Base-by-base conservation (phyloP, 2,888 invertebrate species). In the Pharmacophagus antenor region DNA sequence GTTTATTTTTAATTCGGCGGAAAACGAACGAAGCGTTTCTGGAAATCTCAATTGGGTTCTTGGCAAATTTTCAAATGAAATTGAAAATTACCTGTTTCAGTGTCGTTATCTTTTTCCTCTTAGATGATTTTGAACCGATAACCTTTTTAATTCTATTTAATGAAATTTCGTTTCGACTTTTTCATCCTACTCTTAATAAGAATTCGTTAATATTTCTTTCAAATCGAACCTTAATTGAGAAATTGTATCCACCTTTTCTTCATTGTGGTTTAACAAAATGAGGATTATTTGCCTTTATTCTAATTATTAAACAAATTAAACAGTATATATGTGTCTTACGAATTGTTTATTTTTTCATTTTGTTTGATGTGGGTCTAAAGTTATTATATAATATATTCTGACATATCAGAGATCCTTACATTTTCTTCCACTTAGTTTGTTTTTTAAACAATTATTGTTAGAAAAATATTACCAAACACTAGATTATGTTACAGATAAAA, bases 1-100 rank as follows among this genome's bases (percentile, higher is more conserved):
- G 72, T 77, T 76, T 76, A 72, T 73, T 73, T 77, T 74, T 73
- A 72, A 78, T 77, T 77, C 70, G 52, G 62, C 57, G 60, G 57
- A 61, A 67, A 65, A 56, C 62, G 60, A 61, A 66, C 61, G 61
- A 47, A 51, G 67, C 65, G 67, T 73, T 44, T 73, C 72, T 54
- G 51, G 62, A 69, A 73, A 72, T 65, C 69, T 70, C 70, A 72
- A 71, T 72, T 74, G 66, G 58, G 64, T 67, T 68, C 50, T 59
- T 73, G 69, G 69, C 71, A 71, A 41, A 65, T 67, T 68, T 71
- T 70, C 70, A 72, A 70, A 71, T 62, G 59, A 66, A 64, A 68
- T 70, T 68, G 66, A 65, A 61, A 63, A 68, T 65, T 63, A 62
- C 62, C 59, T 54, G 50, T 42, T 58, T 57, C 62, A 48, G 21